phyloP scores from a whole-genome alignment of 2,797 vertebrate species.

The Dendrocincla fuliginosa region DNA sequence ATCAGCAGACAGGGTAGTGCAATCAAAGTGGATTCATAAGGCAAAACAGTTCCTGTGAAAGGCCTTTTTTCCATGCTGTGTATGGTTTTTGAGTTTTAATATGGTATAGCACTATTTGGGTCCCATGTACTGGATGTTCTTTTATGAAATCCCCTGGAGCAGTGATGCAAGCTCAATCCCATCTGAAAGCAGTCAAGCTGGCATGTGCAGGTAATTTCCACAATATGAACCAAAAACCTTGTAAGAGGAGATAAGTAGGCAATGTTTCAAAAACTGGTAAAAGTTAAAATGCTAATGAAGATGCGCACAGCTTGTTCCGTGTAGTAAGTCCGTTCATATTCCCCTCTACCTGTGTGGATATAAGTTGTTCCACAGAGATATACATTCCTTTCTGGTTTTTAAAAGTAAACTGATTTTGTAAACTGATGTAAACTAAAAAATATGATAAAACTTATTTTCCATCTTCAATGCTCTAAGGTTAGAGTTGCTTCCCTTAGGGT shows the following conservation, averaged over 20 bases:
- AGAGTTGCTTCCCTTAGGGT: not conserved
- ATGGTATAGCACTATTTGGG: not conserved
- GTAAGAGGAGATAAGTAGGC: not conserved
- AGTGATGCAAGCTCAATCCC: not conserved
- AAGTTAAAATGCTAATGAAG: not conserved
- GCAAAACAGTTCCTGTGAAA: not conserved
- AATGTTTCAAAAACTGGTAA: not conserved
- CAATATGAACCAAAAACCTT: not conserved
- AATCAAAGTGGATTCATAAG: not conserved
- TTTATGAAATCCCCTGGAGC: not conserved
- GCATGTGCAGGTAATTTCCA: not conserved
- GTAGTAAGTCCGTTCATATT: not conserved
- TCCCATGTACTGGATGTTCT: not conserved
- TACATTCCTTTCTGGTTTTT: rapidly evolving
- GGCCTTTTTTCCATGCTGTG: not conserved
- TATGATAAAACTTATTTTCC: not conserved
- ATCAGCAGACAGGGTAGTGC: not conserved
- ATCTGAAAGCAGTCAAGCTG: not conserved
- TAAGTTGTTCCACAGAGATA: not conserved
- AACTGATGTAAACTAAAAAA: not conserved
- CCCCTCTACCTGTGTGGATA: not conserved
- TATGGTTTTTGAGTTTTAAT: not conserved
- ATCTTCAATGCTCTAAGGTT: not conserved
- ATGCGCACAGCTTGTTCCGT: rapidly evolving
- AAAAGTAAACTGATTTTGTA: not conserved